A percentile compares a stretch with the other conserved stretches of the same genome.
phyloP scores from a whole-genome alignment of 2,113 vertebrate species.

The Stegostoma tigrinum region DNA sequence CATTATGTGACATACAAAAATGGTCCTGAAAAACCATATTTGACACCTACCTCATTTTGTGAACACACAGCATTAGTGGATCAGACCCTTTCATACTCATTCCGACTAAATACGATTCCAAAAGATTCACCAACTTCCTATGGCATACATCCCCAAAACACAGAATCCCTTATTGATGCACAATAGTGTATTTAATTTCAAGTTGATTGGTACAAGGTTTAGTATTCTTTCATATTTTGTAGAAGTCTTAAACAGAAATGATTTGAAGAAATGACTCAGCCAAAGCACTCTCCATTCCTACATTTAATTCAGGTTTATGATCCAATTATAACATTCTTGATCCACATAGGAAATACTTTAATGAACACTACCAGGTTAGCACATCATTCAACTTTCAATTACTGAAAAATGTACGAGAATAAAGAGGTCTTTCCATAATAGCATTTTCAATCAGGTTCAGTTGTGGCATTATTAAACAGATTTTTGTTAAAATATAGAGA shows the following conservation, averaged over 20 bases:
- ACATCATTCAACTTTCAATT: background rate
- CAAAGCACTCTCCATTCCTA: background rate
- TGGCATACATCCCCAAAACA: no score
- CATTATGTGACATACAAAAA: background rate
- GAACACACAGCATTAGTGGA: background rate
- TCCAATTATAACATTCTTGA: background rate
- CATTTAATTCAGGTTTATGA: background rate
- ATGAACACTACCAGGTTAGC: background rate
- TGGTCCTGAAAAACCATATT: background rate
- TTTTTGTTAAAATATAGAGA: background rate
- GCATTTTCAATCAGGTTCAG: background rate
- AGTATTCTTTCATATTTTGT: background rate
- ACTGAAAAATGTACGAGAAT: background rate
- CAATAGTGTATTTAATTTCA: background rate
- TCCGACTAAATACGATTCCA: background rate
- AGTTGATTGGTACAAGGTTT: background rate
- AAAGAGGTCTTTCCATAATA: background rate
- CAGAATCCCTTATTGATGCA: no score
- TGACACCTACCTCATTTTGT: background rate
- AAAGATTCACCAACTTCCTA: background rate
- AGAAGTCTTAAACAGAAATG: background rate
- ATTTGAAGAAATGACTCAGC: background rate
- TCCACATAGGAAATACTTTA: background rate
- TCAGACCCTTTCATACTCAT: background rate
- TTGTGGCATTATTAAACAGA: background rate